phyloP scores from a whole-genome alignment of 2,797 vertebrate species.

The Anabacerthia variegaticeps region DNA sequence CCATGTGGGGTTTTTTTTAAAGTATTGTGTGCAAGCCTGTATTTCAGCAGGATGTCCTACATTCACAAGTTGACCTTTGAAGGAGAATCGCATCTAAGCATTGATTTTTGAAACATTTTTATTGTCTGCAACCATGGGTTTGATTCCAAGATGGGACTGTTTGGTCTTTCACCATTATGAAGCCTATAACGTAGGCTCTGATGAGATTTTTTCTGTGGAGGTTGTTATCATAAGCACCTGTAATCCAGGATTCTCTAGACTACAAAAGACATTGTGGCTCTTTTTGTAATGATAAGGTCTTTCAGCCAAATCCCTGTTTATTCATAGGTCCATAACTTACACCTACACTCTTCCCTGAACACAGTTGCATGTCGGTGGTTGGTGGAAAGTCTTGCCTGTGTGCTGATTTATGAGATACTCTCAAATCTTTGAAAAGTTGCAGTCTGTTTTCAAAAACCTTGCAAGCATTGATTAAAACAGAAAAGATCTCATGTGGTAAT shows the following conservation, averaged over 20 bases:
- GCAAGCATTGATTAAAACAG: rapidly evolving
- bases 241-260: not conserved
- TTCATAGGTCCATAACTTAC: not conserved
- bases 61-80: not conserved
- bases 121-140: not conserved
- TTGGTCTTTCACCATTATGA: not conserved
- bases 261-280: not conserved
- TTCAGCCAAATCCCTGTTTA: not conserved
- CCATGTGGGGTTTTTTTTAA: not conserved
- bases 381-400: not conserved
- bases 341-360: not conserved
- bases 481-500: not conserved
- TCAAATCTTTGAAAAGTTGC: not conserved
- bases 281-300: not conserved
- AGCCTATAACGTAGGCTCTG: not conserved
- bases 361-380: not conserved
- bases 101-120: not conserved
- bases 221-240: not conserved
- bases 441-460: not conserved
- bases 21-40: not conserved
- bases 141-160: not conserved
- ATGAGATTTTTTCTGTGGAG: not conserved
- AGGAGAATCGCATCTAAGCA: not conserved
- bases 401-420: not conserved
- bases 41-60: not conserved